These are phyloP conservation scores for Fragum fragum DNA, from an alignment of 2,888 invertebrate species.

Conservation along the genomic window DNA sequence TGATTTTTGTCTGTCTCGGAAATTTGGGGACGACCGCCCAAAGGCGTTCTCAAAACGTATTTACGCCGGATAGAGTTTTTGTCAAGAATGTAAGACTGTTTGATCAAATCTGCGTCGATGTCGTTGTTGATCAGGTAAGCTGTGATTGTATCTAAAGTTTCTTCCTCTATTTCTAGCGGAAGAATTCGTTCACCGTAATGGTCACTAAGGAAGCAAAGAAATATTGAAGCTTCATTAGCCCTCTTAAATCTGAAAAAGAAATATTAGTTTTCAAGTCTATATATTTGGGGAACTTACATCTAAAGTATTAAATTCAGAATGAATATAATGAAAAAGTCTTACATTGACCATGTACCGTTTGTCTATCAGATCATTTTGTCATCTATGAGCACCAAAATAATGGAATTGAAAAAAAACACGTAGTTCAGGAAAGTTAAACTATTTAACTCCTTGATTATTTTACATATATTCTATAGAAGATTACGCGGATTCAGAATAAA, in stretches of 20 bases:
- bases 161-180: constrained; percentile 73
- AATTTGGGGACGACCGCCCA: neutral
- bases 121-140: constrained; percentile 61
- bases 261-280: no score
- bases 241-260: neutral
- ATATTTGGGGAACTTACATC: no score
- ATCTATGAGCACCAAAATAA: no score
- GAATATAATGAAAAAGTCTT: no score
- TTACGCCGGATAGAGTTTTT: constrained; percentile 76
- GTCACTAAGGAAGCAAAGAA: constrained; percentile 78
- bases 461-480: no score
- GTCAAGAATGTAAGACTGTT: constrained; percentile 77
- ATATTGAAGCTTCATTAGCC: constrained; percentile 29
- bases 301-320: no score
- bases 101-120: constrained; percentile 68
- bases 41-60: constrained; percentile 74
- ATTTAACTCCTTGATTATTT: no score
- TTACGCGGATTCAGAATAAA: no score
- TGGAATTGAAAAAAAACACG: no score
- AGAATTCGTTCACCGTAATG: constrained; percentile 82
- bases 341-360: no score
- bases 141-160: constrained; percentile 74
- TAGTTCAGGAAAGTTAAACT: no score
- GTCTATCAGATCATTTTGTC: no score
- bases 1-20: constrained; percentile 6